Evolutionary conservation across 2,113 vertebrate genomes (phyloP).

Genomic region (Grallaria varia): DNA sequence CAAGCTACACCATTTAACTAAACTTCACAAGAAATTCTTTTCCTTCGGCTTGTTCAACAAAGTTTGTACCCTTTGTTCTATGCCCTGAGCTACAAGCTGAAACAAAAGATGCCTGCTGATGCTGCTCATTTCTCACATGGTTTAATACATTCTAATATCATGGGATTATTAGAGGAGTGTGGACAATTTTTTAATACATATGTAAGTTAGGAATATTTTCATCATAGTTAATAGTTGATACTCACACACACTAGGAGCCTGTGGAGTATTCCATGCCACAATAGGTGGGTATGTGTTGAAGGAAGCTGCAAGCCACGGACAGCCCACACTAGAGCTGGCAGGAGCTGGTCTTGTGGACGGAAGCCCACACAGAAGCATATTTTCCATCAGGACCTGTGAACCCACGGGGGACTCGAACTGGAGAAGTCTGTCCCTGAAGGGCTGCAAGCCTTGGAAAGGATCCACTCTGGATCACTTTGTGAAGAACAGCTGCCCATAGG

Average conservation of each 20-base stretch:
- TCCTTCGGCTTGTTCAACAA: not conserved
- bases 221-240: not conserved
- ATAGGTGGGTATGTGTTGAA: not conserved
- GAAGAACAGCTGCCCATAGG: not conserved
- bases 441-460: not conserved
- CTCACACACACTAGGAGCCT: not conserved
- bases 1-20: not conserved
- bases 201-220: not conserved
- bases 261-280: not conserved
- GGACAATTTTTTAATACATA: not conserved
- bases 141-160: not conserved
- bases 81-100: not conserved
- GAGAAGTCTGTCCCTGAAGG: not conserved
- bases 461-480: not conserved
- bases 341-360: not conserved
- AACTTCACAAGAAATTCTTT: not conserved
- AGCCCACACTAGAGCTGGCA: accelerated
- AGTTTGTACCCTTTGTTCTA: not conserved
- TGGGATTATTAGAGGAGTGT: not conserved
- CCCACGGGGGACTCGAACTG: accelerated
- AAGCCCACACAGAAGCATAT: accelerated
- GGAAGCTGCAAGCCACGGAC: not conserved
- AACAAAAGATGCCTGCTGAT: not conserved
- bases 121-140: not conserved
- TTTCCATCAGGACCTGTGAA: not conserved